These are phyloP conservation scores for Brachyrhaphis roseni DNA, from an alignment of 2,797 vertebrate species.

Conservation along the genomic window DNA sequence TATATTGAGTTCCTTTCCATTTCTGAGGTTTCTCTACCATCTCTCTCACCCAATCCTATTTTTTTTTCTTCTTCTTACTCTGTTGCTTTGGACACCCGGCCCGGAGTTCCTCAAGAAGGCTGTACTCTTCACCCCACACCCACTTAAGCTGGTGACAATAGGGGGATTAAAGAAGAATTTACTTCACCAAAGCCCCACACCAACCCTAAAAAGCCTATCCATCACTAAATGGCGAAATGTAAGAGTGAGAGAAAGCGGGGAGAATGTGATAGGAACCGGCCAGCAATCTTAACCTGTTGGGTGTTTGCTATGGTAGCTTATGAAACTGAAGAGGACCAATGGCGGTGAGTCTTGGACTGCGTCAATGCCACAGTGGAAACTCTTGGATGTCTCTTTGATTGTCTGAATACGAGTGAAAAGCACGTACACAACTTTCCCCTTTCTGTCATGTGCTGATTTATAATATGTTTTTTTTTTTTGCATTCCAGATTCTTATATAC, in stretches of 20 bases:
- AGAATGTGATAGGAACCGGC: constrained; percentile 94
- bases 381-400: constrained; percentile 88
- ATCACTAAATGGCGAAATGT: constrained; percentile 84
- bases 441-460: constrained; percentile 43
- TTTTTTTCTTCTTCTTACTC: constrained; percentile 48
- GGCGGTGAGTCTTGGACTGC: constrained; percentile 83
- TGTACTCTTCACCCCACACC: constrained; percentile 91
- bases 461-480: constrained; percentile 22
- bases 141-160: constrained; percentile 97
- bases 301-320: constrained; percentile 87
- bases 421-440: constrained; percentile 36
- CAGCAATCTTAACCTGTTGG: constrained; percentile 92
- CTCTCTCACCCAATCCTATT: constrained; percentile 65
- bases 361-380: constrained; percentile 51
- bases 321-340: constrained; percentile 72
- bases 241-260: constrained; percentile 89
- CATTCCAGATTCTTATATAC: constrained; percentile 47
- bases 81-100: constrained; percentile 73
- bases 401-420: constrained; percentile 77
- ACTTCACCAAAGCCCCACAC: constrained; percentile 88
- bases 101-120: constrained; percentile 87
- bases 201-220: constrained; percentile 84
- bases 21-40: not conserved
- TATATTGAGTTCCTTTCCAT: not conserved
- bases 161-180: constrained; percentile 98